Evolutionary conservation across 2,113 vertebrate genomes (phyloP).

Genomic region (Elachura formosa): DNA sequence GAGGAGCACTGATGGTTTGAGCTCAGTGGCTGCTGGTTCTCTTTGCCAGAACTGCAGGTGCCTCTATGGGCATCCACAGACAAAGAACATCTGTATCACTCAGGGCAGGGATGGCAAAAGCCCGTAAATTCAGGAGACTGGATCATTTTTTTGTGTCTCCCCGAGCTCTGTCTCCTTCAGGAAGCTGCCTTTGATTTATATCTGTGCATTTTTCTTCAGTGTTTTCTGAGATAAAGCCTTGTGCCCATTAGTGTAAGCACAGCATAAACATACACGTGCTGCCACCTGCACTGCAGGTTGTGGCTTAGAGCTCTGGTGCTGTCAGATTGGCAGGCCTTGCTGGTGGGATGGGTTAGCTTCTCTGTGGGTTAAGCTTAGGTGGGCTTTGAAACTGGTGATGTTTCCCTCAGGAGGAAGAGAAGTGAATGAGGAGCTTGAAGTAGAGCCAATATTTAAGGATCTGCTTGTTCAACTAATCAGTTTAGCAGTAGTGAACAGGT

Average conservation of each 20-base stretch:
- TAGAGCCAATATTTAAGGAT: background rate
- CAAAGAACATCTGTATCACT: background rate
- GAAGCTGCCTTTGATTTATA: background rate
- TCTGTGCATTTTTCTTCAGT: background rate
- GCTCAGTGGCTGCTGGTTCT: background rate
- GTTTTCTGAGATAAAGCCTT: background rate
- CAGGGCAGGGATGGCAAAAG: background rate
- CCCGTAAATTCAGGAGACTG: background rate
- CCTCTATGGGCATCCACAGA: background rate
- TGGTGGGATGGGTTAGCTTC: background rate
- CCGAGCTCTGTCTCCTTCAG: background rate
- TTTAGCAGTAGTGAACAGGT: background rate
- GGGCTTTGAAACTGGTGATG: background rate
- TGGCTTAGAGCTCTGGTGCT: background rate
- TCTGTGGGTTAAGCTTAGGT: background rate
- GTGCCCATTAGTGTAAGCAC: background rate
- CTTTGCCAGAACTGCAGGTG: rapidly evolving
- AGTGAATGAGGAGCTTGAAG: background rate
- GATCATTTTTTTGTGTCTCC: background rate
- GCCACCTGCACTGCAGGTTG: background rate
- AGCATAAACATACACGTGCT: background rate
- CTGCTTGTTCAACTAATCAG: background rate
- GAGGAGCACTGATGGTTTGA: background rate
- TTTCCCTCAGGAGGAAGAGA: background rate
- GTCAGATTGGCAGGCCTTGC: background rate